Evolutionary conservation across 2,888 invertebrate genomes (phyloP).

Genomic region (Pogonocherus hispidulus): DNA sequence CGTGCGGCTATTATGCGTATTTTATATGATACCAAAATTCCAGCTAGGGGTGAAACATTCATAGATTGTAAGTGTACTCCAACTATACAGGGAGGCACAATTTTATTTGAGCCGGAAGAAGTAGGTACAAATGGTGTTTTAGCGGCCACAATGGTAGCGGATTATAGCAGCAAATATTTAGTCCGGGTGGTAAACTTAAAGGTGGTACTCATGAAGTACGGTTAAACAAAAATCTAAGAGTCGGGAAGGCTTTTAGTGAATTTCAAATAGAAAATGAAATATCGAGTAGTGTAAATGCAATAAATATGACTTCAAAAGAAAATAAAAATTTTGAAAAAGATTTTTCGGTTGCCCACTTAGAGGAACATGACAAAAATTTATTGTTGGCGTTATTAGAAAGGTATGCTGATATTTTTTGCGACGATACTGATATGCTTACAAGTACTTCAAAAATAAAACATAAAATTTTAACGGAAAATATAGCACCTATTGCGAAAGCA

Average conservation of each 20-base stretch:
- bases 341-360: neutral
- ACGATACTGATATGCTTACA: neutral
- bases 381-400: neutral
- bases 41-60: neutral
- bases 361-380: neutral
- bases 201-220: neutral
- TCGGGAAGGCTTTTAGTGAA: neutral
- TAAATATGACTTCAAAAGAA: neutral
- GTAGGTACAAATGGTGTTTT: neutral
- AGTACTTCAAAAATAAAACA: constrained; percentile 8
- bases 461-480: neutral
- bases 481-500: neutral
- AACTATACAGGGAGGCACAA: neutral
- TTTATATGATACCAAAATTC: neutral
- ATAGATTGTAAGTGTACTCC: neutral
- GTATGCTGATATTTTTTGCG: neutral
- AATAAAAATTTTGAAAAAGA: neutral
- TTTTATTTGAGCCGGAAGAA: neutral
- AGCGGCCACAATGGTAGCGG: neutral
- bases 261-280: neutral
- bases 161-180: neutral
- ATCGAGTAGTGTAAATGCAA: neutral
- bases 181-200: neutral
- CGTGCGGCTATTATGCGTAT: neutral
- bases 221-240: neutral